Evolutionary conservation across 2,888 invertebrate species (phyloP), one percentile per base, ranked within the genome.

Genomic region (Antitype chi): DNA sequence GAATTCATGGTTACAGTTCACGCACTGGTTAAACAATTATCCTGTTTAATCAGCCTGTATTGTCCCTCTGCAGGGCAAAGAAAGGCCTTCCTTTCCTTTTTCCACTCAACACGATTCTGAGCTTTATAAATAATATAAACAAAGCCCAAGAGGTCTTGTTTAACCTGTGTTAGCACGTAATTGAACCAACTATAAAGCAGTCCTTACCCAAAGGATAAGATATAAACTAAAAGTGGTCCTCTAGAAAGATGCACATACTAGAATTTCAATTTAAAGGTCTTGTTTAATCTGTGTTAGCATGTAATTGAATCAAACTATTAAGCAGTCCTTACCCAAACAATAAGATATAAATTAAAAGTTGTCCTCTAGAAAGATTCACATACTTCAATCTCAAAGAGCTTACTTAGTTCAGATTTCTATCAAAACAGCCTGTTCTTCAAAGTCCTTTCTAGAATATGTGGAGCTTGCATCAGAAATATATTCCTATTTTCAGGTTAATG

Each of bases 401-500:
- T 0, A 11, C 3, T 23, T n/a, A 32, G 25, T 17, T 25, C 0
- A 53, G 23, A 25, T 55, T 57, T 57, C 13, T 23, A 57, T 25
- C 15, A 15, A 25, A 57, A 25, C 2, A 0, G 15, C 25, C 8
- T 28, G 59, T 28, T 59, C 8, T 25, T 15, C 49, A 47, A 15
- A 25, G 32, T 32, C 5, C 57, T 25, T 25, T 25, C 28, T 28
- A 32, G 9, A 17, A 38, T n/a, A 20, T 43, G 43, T 25, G 1
- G 0, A 2, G 43, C 11, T 23, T 66, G 17, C 6, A 55, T 53
- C 6, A 13, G 7, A 57, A 4, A 38, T 59, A 38, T 20, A 17
- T 28, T 57, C 74, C 17, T 74, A n/a, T 72, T 89, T 87, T 7
- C 78, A 97, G 97, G 97, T 98, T 0, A 97, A 97, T 92, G 96